A percentile compares a stretch with the other conserved stretches of the same genome.
phyloP scores from a whole-genome alignment of 1,140 invertebrate genomes.

The Drosophila littoralis region DNA sequence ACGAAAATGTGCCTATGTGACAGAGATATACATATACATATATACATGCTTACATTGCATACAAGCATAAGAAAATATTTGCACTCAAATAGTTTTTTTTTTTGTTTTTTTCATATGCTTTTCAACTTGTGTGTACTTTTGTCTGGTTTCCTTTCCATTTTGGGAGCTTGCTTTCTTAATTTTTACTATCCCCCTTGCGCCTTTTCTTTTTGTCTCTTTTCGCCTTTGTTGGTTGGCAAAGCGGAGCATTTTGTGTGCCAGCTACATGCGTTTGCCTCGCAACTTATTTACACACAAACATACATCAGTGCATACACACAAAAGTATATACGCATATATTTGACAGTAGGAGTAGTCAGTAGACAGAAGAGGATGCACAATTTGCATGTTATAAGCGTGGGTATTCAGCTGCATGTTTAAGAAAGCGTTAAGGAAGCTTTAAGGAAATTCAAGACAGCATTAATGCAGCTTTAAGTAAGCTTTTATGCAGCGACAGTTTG shows the following conservation, averaged over 20 bases:
- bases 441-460: neutral
- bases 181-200: conserved; percentile 1
- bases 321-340: neutral
- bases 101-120: conserved; percentile 38
- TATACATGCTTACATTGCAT: conserved; percentile 66
- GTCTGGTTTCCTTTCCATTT: conserved; percentile 65
- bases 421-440: neutral
- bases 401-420: too few species aligned
- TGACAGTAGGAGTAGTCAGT: neutral
- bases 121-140: conserved; percentile 74
- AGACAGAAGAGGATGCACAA: neutral
- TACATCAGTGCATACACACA: neutral
- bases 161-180: conserved; percentile 5
- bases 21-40: conserved; percentile 2
- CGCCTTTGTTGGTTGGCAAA: conserved; percentile 9
- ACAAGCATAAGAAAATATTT: conserved; percentile 80
- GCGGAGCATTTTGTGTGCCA: conserved; percentile 25
- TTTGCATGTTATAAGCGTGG: conserved; percentile 15
- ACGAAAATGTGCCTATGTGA: conserved; percentile 41
- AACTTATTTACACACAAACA: conserved; percentile 56
- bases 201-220: neutral
- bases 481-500: too few species aligned
- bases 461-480: neutral
- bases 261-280: conserved; percentile 45
- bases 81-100: conserved; percentile 53